These are phyloP conservation scores for Mystacornis crossleyi DNA, from an alignment of 2,113 vertebrate species.

Conservation along the genomic window DNA sequence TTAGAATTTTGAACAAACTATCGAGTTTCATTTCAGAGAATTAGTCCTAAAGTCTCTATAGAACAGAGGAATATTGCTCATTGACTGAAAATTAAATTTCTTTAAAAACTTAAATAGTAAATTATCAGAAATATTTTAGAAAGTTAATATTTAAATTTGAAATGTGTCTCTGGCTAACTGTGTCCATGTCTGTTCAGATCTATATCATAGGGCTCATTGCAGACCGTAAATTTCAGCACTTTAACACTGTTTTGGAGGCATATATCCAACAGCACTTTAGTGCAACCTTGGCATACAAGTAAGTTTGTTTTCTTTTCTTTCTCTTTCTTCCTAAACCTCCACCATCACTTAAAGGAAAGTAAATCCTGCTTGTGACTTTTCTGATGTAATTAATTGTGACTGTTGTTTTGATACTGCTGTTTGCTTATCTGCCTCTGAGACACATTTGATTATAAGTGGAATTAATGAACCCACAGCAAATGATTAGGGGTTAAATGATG, in stretches of 20 bases:
- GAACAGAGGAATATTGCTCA: not conserved
- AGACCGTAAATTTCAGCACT: constrained; percentile 97
- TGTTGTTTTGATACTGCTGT: not conserved
- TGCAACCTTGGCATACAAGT: constrained; percentile 97
- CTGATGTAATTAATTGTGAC: not conserved
- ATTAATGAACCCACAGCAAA: not conserved
- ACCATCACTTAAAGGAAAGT: not conserved
- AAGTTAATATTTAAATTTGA: not conserved
- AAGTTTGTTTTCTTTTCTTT: constrained; percentile 54
- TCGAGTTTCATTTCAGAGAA: not conserved
- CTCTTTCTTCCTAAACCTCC: not conserved
- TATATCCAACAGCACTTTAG: constrained; percentile 99
- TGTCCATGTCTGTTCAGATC: constrained; percentile 79
- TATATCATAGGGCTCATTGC: constrained; percentile 96
- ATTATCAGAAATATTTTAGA: not conserved
- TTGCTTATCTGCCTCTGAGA: not conserved
- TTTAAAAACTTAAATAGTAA: not conserved
- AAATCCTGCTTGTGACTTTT: not conserved
- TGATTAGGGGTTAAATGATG: not conserved
- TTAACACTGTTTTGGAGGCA: constrained; percentile 94
- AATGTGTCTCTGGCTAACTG: not conserved
- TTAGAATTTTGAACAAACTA: not conserved
- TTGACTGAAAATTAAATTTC: not conserved
- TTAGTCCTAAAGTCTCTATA: not conserved
- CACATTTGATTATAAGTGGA: not conserved